Percentiles rank a stretch among this genome's conserved stretches.
Conservation (phyloP, 2,888 invertebrate genomes). For the Galerucella pusilla region DNA sequence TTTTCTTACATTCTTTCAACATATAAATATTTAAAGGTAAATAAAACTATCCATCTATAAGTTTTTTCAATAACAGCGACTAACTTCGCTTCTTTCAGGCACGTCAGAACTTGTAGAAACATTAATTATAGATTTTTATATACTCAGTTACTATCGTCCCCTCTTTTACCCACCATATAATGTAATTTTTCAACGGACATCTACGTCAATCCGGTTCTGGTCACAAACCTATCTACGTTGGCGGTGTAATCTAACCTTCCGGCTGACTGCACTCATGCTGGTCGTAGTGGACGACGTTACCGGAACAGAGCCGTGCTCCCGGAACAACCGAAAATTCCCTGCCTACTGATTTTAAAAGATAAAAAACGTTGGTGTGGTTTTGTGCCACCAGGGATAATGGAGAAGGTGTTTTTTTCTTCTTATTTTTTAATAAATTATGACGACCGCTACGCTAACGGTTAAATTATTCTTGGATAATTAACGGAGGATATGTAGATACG, state of each 20-base stretch:
- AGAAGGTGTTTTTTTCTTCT: background rate
- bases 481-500: background rate
- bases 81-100: too few species aligned
- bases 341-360: constrained; percentile 14
- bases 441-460: background rate
- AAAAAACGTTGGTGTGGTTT: constrained; percentile 20
- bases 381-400: background rate
- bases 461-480: background rate
- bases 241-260: constrained; percentile 62
- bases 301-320: constrained; percentile 30
- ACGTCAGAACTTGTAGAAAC: too few species aligned
- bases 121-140: too few species aligned
- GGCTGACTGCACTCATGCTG: constrained; percentile 56
- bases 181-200: background rate
- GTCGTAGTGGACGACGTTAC: constrained; percentile 20
- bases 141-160: too few species aligned
- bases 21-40: too few species aligned
- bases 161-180: too few species aligned
- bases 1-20: too few species aligned
- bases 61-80: too few species aligned
- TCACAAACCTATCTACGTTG: constrained; percentile 55
- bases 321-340: constrained; percentile 36
- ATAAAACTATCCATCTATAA: too few species aligned
- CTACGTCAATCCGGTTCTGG: background rate
- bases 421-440: background rate